Evolutionary conservation across 2,888 invertebrate species (phyloP).

Genomic region (Bellardia pandia): DNA sequence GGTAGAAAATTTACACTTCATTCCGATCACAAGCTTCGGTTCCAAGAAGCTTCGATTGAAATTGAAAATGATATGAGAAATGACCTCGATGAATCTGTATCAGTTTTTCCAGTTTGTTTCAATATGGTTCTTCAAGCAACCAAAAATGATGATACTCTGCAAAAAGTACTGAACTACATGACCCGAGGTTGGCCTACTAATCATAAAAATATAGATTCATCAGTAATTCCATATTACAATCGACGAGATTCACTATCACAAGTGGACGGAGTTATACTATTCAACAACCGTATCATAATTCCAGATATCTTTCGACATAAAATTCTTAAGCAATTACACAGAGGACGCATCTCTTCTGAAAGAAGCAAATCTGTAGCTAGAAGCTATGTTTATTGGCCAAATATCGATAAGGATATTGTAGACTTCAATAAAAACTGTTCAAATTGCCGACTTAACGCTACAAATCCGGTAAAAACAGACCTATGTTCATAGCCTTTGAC

Average conservation of each 20-base stretch:
- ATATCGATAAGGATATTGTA: conserved; percentile 75
- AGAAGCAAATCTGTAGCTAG: conserved; percentile 26
- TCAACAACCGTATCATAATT: conserved; percentile 14
- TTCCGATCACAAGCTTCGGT: conserved; percentile 75
- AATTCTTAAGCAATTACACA: conserved; percentile 47
- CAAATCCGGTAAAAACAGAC: conserved; percentile 32
- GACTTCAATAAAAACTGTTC: conserved; percentile 56
- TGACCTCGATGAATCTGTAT: no score
- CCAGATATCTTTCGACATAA: not conserved
- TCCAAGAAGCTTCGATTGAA: conserved; percentile 67
- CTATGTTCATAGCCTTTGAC: conserved; percentile 66
- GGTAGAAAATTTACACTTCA: conserved; percentile 58
- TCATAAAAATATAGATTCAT: not conserved
- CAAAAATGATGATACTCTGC: conserved; percentile 5
- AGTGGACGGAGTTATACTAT: conserved; percentile 7
- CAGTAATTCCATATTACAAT: not conserved
- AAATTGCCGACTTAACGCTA: conserved; percentile 42
- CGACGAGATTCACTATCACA: not conserved
- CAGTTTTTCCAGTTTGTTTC: no score
- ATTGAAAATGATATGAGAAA: no score
- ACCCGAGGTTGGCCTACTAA: conserved; percentile 25
- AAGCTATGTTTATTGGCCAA: conserved; percentile 43
- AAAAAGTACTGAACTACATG: not conserved
- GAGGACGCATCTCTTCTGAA: conserved; percentile 31
- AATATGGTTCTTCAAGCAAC: not conserved